phyloP scores from a whole-genome alignment of 2,113 vertebrate genomes.

The Bubalus kerabau region DNA sequence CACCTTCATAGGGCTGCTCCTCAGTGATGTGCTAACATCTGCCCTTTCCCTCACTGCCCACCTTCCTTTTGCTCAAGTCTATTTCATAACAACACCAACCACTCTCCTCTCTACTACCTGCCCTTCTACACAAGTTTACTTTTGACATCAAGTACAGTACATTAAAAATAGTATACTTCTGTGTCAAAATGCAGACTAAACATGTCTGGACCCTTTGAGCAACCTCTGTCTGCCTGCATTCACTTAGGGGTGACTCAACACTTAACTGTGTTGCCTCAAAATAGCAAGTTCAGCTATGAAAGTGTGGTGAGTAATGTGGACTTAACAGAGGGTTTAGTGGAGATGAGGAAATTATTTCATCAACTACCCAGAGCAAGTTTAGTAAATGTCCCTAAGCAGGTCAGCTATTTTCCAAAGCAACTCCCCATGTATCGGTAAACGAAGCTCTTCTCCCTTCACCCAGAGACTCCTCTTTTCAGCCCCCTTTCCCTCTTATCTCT shows the following conservation, averaged over 20 bases:
- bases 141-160: not conserved
- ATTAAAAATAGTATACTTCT: not conserved
- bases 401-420: not conserved
- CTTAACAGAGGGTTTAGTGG: not conserved
- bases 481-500: not conserved
- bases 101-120: not conserved
- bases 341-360: not conserved
- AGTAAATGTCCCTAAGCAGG: not conserved
- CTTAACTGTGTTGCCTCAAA: not conserved
- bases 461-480: not conserved
- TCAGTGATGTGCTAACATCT: not conserved
- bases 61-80: not conserved
- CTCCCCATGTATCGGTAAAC: not conserved
- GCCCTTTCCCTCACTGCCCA: not conserved
- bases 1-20: accelerated
- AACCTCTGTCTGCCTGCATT: not conserved
- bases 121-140: not conserved
- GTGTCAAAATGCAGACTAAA: not conserved
- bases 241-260: not conserved
- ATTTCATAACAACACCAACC: not conserved
- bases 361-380: not conserved
- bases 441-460: not conserved
- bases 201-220: too few species aligned
- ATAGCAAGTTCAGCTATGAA: not conserved
- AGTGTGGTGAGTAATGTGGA: not conserved